Base-by-base conservation (phyloP, 2,113 vertebrate species). In the Chrysochloris asiatica region DNA sequence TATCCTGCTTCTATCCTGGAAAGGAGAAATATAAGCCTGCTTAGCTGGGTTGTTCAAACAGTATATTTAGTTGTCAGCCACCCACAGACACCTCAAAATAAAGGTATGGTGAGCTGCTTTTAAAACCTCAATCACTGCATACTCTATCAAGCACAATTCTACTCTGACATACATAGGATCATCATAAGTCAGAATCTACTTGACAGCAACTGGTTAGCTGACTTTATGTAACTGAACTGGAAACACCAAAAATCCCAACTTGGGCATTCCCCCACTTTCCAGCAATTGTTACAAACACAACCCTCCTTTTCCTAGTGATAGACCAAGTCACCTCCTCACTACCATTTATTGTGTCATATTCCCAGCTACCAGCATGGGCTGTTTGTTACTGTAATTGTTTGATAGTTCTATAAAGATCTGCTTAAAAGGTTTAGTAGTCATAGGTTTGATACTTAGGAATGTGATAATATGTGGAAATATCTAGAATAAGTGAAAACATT, bases 361-460 rank as follows among this genome's bases (percentile, higher is more conserved):
- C 50, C 26, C 36, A 33, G 13, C 16, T n/a, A 19, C 26, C 38
- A 69, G 28, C 19, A 36, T 10, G 19, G 11, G n/a, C 22, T 83
- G 43, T 71, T 52, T 50, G 45, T 50, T 19, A 12, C 38, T 80
- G 21, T 43, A 33, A 69, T 50, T 59, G 1, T 24, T 30, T n/a
- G n/a, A n/a, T n/a, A n/a, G n/a, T n/a, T n/a, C n/a, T n/a, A n/a
- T n/a, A n/a, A n/a, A 33, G 17, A 65, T 52, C 50, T 65, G 38
- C 21, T 59, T 76, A 86, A 78, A 30, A 76, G 33, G 33, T 24
- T 87, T 81, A 48, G 16, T 54, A 36, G 48, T 83, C 69, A 85
- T 26, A 71, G 11, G 47, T 71, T 90, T 88, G 90, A 80, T 63
- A 50, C 81, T 90, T 83, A 85, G 24, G 30, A 87, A 79, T 76